phyloP scores from a whole-genome alignment of 2,113 vertebrate genomes.

The Australoheros scitulus region DNA sequence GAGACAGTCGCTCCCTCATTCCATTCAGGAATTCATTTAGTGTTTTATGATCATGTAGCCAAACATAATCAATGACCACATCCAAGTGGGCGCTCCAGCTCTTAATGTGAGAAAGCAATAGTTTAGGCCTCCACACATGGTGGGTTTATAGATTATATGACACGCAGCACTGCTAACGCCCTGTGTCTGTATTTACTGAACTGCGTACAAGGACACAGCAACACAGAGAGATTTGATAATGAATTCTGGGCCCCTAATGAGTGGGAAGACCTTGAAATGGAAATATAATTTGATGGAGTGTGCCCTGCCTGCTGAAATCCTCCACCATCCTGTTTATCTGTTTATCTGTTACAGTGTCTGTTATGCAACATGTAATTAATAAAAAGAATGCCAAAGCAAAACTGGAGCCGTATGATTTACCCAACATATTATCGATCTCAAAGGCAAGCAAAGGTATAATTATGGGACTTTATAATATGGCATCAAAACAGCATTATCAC shows the following conservation, averaged over 20 bases:
- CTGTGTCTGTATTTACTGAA: background rate
- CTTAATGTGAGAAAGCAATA: background rate
- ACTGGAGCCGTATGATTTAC: background rate
- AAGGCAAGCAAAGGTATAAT: background rate
- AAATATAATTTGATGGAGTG: slow-evolving; percentile 56
- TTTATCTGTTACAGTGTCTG: slow-evolving; percentile 6
- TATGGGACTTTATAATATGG: background rate
- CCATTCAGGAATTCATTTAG: background rate
- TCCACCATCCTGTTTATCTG: slow-evolving; percentile 4
- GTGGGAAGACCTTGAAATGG: slow-evolving; percentile 51
- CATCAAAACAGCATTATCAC: background rate
- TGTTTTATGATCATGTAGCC: background rate
- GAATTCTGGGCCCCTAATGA: slow-evolving; percentile 40
- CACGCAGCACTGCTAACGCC: background rate
- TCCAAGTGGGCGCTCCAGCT: background rate
- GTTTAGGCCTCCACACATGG: background rate
- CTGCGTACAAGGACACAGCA: slow-evolving; percentile 34
- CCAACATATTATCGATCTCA: background rate
- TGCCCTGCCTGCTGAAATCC: slow-evolving; percentile 20
- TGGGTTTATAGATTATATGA: slow-evolving; percentile 6
- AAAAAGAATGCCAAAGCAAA: background rate
- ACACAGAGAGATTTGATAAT: slow-evolving; percentile 41
- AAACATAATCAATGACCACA: slow-evolving; percentile 1
- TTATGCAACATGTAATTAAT: background rate
- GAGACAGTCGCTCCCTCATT: background rate